Percentiles rank a stretch among this genome's conserved stretches.
Evolutionary conservation across 2,113 vertebrate genomes (phyloP).

Genomic region (Neopipo cinnamomea): DNA sequence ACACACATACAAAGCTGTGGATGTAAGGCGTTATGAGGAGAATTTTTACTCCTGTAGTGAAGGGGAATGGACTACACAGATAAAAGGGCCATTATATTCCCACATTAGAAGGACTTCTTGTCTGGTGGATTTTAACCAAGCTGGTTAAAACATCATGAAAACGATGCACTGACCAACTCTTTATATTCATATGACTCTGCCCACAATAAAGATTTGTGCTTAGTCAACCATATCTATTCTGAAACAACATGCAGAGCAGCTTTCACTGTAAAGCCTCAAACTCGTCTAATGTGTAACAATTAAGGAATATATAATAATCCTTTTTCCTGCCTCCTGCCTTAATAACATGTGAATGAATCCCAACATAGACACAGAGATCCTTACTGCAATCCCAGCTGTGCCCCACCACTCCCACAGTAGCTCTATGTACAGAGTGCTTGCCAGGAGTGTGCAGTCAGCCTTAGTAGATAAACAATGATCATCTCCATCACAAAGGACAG

Average conservation of each 20-base stretch:
- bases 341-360: neutral
- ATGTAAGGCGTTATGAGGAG: neutral
- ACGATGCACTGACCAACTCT: neutral
- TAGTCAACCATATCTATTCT: neutral
- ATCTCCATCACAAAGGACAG: neutral
- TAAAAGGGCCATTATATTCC: conserved; percentile 38
- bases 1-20: neutral
- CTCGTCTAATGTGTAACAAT: neutral
- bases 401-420: neutral
- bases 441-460: neutral
- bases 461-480: neutral
- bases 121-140: conserved; percentile 40
- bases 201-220: conserved; percentile 7
- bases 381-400: neutral
- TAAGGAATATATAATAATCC: neutral
- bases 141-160: conserved; percentile 36
- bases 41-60: conserved; percentile 16
- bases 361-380: neutral
- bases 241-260: neutral
- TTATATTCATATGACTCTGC: neutral
- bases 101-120: conserved; percentile 44
- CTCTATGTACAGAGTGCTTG: rapidly evolving
- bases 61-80: conserved; percentile 3
- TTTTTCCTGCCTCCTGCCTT: neutral
- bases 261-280: neutral